Percentiles rank a stretch among this genome's conserved stretches.
These are phyloP conservation scores for Ranitomeya imitator DNA, from an alignment of 2,113 vertebrate species.

Conservation along the genomic window DNA sequence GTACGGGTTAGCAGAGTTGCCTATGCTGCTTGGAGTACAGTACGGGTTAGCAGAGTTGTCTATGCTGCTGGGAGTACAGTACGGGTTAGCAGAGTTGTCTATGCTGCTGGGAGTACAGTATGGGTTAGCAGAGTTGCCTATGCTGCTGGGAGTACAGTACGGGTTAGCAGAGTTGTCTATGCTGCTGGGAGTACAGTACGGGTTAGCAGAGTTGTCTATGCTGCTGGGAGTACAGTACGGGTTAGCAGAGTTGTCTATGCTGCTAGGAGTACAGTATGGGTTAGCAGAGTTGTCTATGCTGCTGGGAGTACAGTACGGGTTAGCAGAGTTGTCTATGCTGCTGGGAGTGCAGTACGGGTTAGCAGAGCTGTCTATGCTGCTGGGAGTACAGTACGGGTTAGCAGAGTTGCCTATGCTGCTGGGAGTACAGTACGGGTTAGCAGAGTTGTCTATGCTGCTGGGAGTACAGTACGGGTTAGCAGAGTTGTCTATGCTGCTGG, in stretches of 20 bases:
- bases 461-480: not conserved
- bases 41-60: not conserved
- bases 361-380: not conserved
- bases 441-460: not conserved
- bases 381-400: not conserved
- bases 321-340: not conserved
- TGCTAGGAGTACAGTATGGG: not conserved
- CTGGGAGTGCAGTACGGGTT: too few species aligned
- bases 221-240: not conserved
- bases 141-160: not conserved
- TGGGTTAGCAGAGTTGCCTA: not conserved
- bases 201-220: not conserved
- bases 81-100: not conserved
- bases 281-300: not conserved
- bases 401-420: not conserved
- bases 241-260: not conserved
- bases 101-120: not conserved
- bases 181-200: not conserved
- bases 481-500: not conserved
- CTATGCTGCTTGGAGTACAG: not conserved
- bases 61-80: not conserved
- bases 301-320: not conserved
- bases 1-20: not conserved
- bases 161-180: not conserved
- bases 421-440: too few species aligned